A percentile compares a stretch with the other conserved stretches of the same genome.
phyloP scores from a whole-genome alignment of 2,113 vertebrate species.

The Tetraodon nigroviridis region DNA sequence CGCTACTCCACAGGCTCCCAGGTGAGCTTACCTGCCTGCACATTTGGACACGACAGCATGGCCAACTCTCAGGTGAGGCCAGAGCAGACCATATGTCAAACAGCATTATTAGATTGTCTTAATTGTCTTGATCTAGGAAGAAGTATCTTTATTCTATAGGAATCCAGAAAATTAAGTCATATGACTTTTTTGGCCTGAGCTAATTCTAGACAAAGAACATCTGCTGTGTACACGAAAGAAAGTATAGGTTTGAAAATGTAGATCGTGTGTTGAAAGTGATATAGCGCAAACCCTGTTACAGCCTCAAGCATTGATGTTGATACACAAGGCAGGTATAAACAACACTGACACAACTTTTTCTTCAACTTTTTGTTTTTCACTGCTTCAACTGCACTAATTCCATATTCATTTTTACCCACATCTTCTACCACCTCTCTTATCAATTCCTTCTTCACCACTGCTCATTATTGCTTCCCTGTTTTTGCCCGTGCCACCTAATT shows the following conservation, averaged over 20 bases:
- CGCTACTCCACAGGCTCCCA: slow-evolving; percentile 97
- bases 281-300: slow-evolving; percentile 44
- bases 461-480: background rate
- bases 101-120: background rate
- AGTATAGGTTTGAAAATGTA: background rate
- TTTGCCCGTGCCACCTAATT: slow-evolving; percentile 10
- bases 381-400: slow-evolving; percentile 53
- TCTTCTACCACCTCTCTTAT: slow-evolving; percentile 30
- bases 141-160: background rate
- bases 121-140: too few relatives aligned
- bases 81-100: slow-evolving; percentile 22
- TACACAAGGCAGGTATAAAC: slow-evolving; percentile 22
- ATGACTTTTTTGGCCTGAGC: too few relatives aligned
- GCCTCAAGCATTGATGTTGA: slow-evolving; percentile 27
- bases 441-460: slow-evolving; percentile 4
- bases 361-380: slow-evolving; percentile 35
- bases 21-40: slow-evolving; percentile 83
- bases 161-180: too few relatives aligned
- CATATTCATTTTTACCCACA: slow-evolving; percentile 30
- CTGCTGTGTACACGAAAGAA: background rate
- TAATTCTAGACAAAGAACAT: too few relatives aligned
- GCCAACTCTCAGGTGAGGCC: slow-evolving; percentile 73
- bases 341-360: slow-evolving; percentile 41
- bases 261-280: slow-evolving; percentile 48
- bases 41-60: slow-evolving; percentile 72